Percentiles rank a stretch among this genome's conserved stretches.
Conservation (phyloP, 2,113 vertebrate genomes). For the Misgurnus mizolepis region DNA sequence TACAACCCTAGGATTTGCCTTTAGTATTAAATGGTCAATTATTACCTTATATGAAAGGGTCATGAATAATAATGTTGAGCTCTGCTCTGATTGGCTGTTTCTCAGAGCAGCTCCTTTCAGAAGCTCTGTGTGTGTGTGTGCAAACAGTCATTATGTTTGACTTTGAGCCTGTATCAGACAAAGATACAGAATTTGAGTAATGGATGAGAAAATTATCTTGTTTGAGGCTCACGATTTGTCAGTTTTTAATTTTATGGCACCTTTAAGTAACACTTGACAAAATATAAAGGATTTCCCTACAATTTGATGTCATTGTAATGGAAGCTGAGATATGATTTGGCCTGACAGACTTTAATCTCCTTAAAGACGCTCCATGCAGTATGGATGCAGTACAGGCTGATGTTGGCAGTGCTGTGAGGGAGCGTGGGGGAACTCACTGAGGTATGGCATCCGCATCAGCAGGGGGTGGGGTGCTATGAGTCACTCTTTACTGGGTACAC, state of each 20-base stretch:
- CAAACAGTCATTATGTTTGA: too few species aligned
- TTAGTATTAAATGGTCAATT: too few species aligned
- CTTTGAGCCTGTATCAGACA: too few species aligned
- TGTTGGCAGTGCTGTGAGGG: constrained; percentile 11
- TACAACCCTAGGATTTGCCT: too few species aligned
- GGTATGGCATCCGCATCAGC: constrained; percentile 3
- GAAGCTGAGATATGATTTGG: constrained; percentile 1
- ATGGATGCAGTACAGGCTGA: not conserved
- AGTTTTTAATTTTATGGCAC: not conserved
- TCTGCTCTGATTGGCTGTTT: too few species aligned
- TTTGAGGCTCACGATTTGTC: too few species aligned
- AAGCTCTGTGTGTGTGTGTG: too few species aligned
- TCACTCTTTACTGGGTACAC: constrained; percentile 40
- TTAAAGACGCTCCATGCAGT: not conserved
- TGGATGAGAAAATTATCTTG: too few species aligned
- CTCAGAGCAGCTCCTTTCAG: too few species aligned
- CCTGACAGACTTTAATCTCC: constrained; percentile 28
- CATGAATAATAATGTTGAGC: too few species aligned
- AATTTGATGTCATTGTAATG: constrained; percentile 1
- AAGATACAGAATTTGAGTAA: too few species aligned
- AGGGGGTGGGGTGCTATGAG: constrained; percentile 39
- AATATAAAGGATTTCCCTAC: not conserved
- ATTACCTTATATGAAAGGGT: too few species aligned
- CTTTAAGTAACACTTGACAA: not conserved
- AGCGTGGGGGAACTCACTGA: constrained; percentile 2